These are phyloP conservation scores for Marasmarcha lunaedactyla DNA, from an alignment of 2,888 invertebrate genomes.

Conservation along the genomic window DNA sequence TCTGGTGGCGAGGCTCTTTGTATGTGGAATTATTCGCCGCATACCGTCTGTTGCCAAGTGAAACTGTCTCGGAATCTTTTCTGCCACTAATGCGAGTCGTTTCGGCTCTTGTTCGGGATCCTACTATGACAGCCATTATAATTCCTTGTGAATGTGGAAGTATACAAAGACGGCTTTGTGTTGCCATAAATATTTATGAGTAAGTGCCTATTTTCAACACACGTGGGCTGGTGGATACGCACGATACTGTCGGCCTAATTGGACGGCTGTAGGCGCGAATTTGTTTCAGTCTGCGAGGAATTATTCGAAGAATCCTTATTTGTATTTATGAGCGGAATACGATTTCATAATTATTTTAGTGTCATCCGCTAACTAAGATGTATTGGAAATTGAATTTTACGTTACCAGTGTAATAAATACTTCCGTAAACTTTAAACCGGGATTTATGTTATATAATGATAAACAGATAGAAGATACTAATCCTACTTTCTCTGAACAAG, in stretches of 20 bases:
- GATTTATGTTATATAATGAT: conserved; percentile 43
- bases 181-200: conserved; percentile 65
- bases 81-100: conserved; percentile 57
- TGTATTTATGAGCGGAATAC: conserved; percentile 19
- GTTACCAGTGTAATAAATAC: background rate
- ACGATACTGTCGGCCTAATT: conserved; percentile 58
- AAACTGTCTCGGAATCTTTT: conserved; percentile 55
- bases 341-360: conserved; percentile 26
- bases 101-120: conserved; percentile 62
- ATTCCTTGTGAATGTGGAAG: conserved; percentile 62
- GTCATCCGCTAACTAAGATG: too few relatives aligned
- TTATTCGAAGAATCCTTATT: conserved; percentile 23
- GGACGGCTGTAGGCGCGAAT: conserved; percentile 53
- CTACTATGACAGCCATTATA: conserved; percentile 65
- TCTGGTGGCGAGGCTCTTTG: conserved; percentile 34
- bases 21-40: conserved; percentile 49
- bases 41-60: conserved; percentile 47
- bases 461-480: conserved; percentile 50
- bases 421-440: background rate
- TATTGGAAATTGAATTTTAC: too few relatives aligned
- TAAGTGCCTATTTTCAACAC: conserved; percentile 58
- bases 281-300: conserved; percentile 43
- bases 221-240: conserved; percentile 62
- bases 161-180: conserved; percentile 61
- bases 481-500: conserved; percentile 68